Evolutionary conservation across 37 sponge, comb jelly and placozoan species (phyloP).

Genomic region (Hormiphora californensis): DNA sequence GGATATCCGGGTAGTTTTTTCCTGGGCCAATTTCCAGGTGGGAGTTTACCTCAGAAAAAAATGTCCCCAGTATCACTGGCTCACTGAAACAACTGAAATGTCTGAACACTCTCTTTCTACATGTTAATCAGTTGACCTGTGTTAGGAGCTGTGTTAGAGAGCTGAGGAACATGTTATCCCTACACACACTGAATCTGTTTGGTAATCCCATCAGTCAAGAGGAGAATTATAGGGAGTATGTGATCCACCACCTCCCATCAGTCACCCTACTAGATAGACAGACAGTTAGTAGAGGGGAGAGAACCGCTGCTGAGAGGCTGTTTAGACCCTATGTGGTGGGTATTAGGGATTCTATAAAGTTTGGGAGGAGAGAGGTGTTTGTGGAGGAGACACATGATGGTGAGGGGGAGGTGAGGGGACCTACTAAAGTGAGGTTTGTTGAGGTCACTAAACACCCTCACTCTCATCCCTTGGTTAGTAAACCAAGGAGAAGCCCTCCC

Average conservation of each 20-base stretch:
- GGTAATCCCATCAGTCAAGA: conserved; percentile 48
- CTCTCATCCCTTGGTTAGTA: no score
- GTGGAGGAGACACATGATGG: no score
- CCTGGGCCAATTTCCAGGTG: no score
- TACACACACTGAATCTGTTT: conserved; percentile 35
- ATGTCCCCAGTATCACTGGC: no score
- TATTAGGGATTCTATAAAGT: conserved; percentile 37
- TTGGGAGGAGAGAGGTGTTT: conserved; percentile 11
- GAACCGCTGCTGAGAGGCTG: conserved; percentile 9
- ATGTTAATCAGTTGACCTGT: conserved; percentile 38
- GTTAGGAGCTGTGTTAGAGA: neutral
- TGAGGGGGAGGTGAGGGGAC: no score
- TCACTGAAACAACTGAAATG: no score
- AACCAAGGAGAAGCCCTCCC: no score
- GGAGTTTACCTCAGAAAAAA: no score
- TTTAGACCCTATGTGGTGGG: conserved; percentile 11
- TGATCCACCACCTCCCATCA: conserved; percentile 1
- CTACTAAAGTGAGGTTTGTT: no score
- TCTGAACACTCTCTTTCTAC: conserved; percentile 13
- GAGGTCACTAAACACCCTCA: no score
- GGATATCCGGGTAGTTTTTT: no score
- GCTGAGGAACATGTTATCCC: conserved; percentile 35
- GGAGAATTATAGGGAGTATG: conserved; percentile 23
- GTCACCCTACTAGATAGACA: conserved; percentile 27
- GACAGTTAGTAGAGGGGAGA: neutral